Base-by-base conservation (phyloP, 2,888 invertebrate genomes). In the Shargacucullia verbasci region DNA sequence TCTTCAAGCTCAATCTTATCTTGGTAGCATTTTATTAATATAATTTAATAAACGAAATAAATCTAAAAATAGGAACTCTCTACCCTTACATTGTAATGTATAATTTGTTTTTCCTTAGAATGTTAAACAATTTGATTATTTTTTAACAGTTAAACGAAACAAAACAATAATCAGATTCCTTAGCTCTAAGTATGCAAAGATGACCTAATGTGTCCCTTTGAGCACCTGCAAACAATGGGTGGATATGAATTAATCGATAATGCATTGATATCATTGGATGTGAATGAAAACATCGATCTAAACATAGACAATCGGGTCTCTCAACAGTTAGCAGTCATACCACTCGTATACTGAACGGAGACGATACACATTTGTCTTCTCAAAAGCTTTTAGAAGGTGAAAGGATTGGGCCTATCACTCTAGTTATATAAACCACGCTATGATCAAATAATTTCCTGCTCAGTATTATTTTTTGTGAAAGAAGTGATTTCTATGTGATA, bases 261-360 rank as follows among this genome's bases (percentile, higher is more conserved):
- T 60, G 43, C 59, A 64, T 73, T 82, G 80, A 83, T 78, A 77
- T 84, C 76, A 82, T 78, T 64, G 55, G 47, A 40, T 46, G 50
- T 31, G 62, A 78, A 76, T 78, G 64, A 69, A 72, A 72, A 72
- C 70, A 78, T 70, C 38, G 15, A 15, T 53, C 60, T 63, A 47
- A 55, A 63, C 41, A 64, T 25, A 50, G 34, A 55, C 44, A 49
- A 38, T 48, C 27, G 41, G 39, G 43, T 35, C 31, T 44, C 39
- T 38, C 53, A 33, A 45, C 41, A 53, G 39, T 48, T 46, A 46
- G 15, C 59, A 59, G 57, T 70, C 75, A 77, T 45, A 63, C 44
- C 14, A 14, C 34, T 35, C 15, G 59, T 52, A 50, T 39, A 56
- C 45, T 49, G 74, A 70, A 67, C 52, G 59, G 55, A 59, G 63